Conservation (phyloP, 2,113 vertebrate genomes). For the Choloepus hoffmanni region DNA sequence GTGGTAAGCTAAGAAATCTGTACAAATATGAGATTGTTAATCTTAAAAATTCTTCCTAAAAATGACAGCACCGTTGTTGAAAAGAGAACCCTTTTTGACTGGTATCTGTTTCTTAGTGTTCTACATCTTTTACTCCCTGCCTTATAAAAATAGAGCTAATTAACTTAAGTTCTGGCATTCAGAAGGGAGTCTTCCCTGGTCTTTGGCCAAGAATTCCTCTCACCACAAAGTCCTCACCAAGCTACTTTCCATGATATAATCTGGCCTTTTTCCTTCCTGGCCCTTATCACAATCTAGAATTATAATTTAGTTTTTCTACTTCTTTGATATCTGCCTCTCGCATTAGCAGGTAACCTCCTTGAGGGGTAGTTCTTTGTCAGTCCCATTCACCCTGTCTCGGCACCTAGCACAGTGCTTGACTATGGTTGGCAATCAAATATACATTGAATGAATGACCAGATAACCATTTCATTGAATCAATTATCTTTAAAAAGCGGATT, state of each 20-base stretch:
- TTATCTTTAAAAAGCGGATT: not conserved
- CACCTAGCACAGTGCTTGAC: not conserved
- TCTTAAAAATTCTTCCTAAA: slow-evolving; percentile 11
- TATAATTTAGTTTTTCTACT: not conserved
- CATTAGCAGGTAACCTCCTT: not conserved
- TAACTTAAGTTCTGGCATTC: slow-evolving; percentile 52
- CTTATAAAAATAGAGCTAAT: slow-evolving; percentile 61
- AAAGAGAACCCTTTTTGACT: not conserved
- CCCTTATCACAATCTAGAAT: not conserved
- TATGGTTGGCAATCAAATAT: not conserved
- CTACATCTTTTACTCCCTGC: slow-evolving; percentile 21
- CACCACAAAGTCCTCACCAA: too few relatives aligned
- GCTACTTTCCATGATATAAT: not conserved
- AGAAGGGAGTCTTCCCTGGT: slow-evolving; percentile 57
- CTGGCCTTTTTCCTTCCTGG: not conserved
- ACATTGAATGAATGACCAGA: not conserved
- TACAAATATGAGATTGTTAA: not conserved
- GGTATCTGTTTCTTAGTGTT: not conserved
- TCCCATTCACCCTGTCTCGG: not conserved
- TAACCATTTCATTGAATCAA: not conserved
- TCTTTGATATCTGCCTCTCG: not conserved
- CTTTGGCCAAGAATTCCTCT: slow-evolving; percentile 24
- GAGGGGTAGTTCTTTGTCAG: too few relatives aligned
- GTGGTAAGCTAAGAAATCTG: not conserved
- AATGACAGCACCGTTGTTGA: not conserved